Conservation (phyloP, 1,140 invertebrate species). For the Acromyrmex echinatior region DNA sequence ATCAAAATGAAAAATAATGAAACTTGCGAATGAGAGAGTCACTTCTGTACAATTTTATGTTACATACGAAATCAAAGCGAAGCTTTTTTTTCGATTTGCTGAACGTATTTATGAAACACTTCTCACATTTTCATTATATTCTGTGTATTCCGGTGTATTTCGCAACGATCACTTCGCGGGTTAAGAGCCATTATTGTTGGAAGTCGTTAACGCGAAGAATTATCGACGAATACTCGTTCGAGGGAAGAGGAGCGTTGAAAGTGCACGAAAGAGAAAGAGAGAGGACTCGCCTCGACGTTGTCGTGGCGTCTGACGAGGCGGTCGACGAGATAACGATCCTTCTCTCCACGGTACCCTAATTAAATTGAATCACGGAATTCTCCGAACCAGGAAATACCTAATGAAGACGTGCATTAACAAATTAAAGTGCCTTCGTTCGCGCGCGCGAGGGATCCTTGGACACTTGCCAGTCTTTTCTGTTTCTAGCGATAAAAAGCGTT, state of each 20-base stretch:
- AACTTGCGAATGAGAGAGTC: neutral
- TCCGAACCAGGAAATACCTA: slow-evolving; percentile 82
- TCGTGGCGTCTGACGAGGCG: slow-evolving; percentile 47
- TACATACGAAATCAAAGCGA: neutral
- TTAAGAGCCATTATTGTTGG: slow-evolving; percentile 57
- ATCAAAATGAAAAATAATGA: neutral
- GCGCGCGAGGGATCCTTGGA: slow-evolving; percentile 76
- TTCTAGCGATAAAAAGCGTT: slow-evolving; percentile 59
- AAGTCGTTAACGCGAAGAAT: slow-evolving; percentile 57
- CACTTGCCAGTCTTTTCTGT: slow-evolving; percentile 78
- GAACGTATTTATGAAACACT: neutral
- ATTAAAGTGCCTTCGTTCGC: slow-evolving; percentile 81
- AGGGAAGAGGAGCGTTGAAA: slow-evolving; percentile 45
- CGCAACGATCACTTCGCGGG: slow-evolving; percentile 35
- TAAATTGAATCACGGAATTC: slow-evolving; percentile 84
- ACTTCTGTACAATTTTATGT: neutral
- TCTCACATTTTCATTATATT: slow-evolving; percentile 5
- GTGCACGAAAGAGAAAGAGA: neutral
- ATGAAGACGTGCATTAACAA: slow-evolving; percentile 84
- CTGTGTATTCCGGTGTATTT: slow-evolving; percentile 22
- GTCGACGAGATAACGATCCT: slow-evolving; percentile 74
- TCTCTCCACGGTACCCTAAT: slow-evolving; percentile 80
- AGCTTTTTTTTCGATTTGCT: neutral
- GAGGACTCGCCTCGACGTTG: slow-evolving; percentile 28
- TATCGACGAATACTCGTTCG: slow-evolving; percentile 36